These are phyloP conservation scores for Uria lomvia DNA, from an alignment of 2,113 vertebrate species.

Conservation along the genomic window DNA sequence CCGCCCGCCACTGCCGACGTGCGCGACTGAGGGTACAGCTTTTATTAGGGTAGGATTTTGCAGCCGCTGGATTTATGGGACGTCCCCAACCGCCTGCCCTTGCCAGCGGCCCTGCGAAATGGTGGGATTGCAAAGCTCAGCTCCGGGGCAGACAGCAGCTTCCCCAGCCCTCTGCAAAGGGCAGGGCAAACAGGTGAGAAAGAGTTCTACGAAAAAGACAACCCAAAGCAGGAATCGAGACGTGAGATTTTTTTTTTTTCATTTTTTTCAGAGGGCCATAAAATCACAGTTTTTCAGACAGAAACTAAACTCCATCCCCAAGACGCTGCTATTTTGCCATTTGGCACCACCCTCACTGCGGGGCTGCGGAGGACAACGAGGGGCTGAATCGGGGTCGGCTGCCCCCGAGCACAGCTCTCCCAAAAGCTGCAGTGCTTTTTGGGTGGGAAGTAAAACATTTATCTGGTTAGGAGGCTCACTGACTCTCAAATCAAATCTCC, in stretches of 20 bases:
- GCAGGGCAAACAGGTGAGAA: not conserved
- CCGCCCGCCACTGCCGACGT: not conserved
- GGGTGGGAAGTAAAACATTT: not conserved
- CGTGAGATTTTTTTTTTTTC: rapidly evolving
- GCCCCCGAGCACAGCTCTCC: not conserved
- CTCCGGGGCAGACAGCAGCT: not conserved
- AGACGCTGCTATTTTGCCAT: rapidly evolving
- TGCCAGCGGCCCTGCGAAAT: not conserved
- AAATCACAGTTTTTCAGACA: not conserved
- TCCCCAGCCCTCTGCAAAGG: not conserved
- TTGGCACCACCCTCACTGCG: rapidly evolving
- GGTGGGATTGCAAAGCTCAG: not conserved
- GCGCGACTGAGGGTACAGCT: not conserved
- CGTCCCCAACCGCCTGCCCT: not conserved
- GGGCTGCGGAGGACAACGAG: not conserved
- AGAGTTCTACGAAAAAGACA: not conserved
- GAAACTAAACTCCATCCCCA: not conserved
- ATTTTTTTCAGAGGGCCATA: too few species aligned
- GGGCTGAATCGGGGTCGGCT: not conserved
- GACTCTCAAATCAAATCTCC: not conserved
- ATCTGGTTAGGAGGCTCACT: not conserved
- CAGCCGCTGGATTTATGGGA: not conserved
- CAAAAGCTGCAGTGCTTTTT: not conserved
- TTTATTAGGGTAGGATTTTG: not conserved
- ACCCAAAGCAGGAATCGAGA: not conserved